These are phyloP conservation scores for Megaptera novaeangliae DNA, from an alignment of 2,113 vertebrate species.

Conservation along the genomic window DNA sequence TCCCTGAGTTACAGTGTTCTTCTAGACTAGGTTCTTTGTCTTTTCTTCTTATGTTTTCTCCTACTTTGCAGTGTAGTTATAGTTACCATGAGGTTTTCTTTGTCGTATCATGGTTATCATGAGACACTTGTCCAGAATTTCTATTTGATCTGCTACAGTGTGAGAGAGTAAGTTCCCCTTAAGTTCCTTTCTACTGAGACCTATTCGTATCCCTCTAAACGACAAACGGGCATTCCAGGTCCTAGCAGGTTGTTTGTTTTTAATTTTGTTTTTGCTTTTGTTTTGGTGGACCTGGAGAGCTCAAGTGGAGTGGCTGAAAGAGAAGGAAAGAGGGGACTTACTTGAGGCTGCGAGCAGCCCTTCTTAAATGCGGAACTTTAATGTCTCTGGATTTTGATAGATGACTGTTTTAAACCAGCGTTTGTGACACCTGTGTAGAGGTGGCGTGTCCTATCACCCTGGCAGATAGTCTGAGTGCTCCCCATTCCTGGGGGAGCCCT, in stretches of 20 bases:
- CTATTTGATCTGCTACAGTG: not conserved
- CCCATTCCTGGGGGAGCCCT: too few relatives aligned
- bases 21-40: not conserved
- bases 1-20: not conserved
- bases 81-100: not conserved
- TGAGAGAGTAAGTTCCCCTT: not conserved
- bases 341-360: not conserved
- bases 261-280: not conserved
- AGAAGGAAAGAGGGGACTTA: not conserved
- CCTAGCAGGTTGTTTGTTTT: not conserved
- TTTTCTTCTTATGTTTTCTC: not conserved
- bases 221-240: not conserved
- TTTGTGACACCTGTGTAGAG: fast-evolving
- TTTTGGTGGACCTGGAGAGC: not conserved
- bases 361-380: not conserved
- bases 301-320: not conserved
- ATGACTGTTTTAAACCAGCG: not conserved
- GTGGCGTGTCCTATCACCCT: fast-evolving
- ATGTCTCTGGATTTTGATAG: not conserved
- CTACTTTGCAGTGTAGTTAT: not conserved
- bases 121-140: not conserved
- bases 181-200: not conserved
- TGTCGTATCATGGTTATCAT: not conserved
- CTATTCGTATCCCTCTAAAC: not conserved
- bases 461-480: not conserved